A percentile compares a stretch with the other conserved stretches of the same genome.
Evolutionary conservation across 2,113 vertebrate species (phyloP).

Genomic region (Tenebrosternarchus preto): DNA sequence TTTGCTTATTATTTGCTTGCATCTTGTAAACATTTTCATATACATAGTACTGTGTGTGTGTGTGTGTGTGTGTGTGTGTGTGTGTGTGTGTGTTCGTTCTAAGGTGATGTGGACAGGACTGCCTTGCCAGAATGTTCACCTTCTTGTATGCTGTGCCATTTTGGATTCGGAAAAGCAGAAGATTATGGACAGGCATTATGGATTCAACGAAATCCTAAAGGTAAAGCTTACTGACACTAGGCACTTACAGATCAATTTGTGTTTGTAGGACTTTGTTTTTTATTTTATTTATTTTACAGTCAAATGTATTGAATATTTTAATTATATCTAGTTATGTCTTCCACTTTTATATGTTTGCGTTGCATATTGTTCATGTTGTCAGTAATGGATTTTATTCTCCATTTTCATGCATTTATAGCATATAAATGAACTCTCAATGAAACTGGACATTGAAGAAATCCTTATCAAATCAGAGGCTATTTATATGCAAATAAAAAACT

Average conservation of each 20-base stretch:
- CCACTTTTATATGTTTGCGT: neutral
- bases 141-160: constrained; percentile 94
- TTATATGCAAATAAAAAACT: constrained; percentile 87
- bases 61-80: neutral
- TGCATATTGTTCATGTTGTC: neutral
- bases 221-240: constrained; percentile 71
- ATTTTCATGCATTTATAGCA: constrained; percentile 76
- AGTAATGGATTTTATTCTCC: neutral
- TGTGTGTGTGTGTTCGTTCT: neutral
- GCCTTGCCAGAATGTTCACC: constrained; percentile 95
- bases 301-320: neutral
- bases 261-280: too few relatives aligned
- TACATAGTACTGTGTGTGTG: neutral
- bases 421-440: constrained; percentile 97
- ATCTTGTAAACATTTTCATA: too few relatives aligned
- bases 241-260: too few relatives aligned
- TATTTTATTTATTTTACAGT: too few relatives aligned
- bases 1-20: too few relatives aligned
- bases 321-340: neutral
- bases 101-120: constrained; percentile 94
- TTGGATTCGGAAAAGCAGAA: constrained; percentile 94
- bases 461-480: constrained; percentile 91
- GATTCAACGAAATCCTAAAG: constrained; percentile 97
- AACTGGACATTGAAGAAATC: constrained; percentile 89
- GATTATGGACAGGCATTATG: constrained; percentile 94